Conservation (phyloP, 2,888 invertebrate genomes). For the Metalampra italica region DNA sequence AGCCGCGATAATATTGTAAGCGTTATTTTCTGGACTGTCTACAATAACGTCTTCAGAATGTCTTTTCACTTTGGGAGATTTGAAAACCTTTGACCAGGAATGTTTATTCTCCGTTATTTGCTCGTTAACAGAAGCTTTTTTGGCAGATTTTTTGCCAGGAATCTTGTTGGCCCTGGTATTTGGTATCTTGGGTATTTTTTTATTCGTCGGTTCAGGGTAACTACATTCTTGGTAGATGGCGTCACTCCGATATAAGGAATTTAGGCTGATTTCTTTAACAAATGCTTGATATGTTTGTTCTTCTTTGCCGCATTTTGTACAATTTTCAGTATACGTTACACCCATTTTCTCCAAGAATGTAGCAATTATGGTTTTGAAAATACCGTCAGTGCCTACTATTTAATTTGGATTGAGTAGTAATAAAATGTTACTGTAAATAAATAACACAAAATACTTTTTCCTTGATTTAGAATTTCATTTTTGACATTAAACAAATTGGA, state of each 20-base stretch:
- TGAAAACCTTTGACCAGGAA: conserved; percentile 47
- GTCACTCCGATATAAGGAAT: conserved; percentile 32
- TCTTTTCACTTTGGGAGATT: conserved; percentile 27
- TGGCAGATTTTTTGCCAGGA: conserved; percentile 10
- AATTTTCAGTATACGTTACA: conserved; percentile 20
- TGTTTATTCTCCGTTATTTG: conserved; percentile 16
- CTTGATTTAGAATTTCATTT: background rate
- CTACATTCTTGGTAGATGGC: conserved; percentile 55
- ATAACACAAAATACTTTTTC: background rate
- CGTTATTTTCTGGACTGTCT: background rate
- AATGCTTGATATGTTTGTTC: conserved; percentile 14
- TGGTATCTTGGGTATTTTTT: background rate
- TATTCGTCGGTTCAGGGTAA: conserved; percentile 19
- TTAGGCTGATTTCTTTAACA: conserved; percentile 26
- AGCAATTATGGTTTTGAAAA: too few relatives aligned
- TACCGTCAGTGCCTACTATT: too few relatives aligned
- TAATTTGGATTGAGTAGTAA: too few relatives aligned
- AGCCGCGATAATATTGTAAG: background rate
- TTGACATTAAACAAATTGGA: background rate
- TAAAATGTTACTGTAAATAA: background rate
- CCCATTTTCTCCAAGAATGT: conserved; percentile 24
- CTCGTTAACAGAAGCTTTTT: conserved; percentile 11
- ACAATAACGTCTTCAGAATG: background rate
- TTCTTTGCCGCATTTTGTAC: conserved; percentile 14
- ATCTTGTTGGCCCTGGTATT: conserved; percentile 5